Evolutionary conservation across 2,888 invertebrate species (phyloP).

Genomic region (Unio pictorum): DNA sequence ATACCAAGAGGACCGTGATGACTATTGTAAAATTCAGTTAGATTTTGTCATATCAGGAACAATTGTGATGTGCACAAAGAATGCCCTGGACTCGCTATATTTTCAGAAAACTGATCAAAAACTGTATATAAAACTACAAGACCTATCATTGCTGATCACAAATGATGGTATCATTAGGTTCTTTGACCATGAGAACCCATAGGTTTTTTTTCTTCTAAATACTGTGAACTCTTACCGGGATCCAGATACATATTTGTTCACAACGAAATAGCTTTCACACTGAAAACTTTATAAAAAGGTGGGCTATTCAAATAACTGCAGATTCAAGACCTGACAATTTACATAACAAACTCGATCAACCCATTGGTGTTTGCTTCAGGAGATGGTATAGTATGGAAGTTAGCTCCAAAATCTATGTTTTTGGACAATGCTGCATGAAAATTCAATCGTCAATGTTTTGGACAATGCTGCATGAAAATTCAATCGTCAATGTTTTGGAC

Average conservation of each 20-base stretch:
- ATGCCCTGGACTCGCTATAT: constrained; percentile 2
- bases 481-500: no score
- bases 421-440: no score
- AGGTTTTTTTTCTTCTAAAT: constrained; percentile 14
- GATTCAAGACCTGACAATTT: constrained; percentile 2
- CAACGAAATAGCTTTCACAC: no score
- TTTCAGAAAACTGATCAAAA: constrained; percentile 11
- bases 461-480: no score
- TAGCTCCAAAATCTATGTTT: no score
- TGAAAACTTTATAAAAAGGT: no score
- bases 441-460: no score
- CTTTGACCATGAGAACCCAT: constrained; percentile 5
- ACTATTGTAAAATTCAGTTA: neutral
- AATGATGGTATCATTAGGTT: constrained; percentile 11
- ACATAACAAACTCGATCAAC: neutral
- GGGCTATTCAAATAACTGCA: neutral
- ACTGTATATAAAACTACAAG: constrained; percentile 13
- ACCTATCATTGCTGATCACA: constrained; percentile 32
- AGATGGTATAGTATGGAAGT: no score
- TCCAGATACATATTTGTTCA: constrained; percentile 1
- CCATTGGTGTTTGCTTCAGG: no score
- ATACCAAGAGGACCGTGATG: no score
- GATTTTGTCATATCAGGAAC: constrained; percentile 8
- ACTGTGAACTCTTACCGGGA: constrained; percentile 12
- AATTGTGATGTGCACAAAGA: constrained; percentile 1